These are phyloP conservation scores for Montipora capricornis DNA, from an alignment of 64 coral and sea anemone species.

Conservation along the genomic window DNA sequence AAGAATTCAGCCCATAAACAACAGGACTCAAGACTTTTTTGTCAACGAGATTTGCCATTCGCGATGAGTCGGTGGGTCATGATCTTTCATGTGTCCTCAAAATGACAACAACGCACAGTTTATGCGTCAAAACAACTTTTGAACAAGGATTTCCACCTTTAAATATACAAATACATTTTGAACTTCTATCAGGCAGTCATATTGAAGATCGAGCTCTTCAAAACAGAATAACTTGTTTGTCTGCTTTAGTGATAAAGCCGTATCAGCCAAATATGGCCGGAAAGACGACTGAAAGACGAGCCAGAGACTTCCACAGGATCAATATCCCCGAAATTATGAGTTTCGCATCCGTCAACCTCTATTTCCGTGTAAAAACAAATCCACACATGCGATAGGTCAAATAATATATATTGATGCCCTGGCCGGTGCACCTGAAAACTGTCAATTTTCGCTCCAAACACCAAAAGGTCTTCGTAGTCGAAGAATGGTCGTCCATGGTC, in stretches of 20 bases:
- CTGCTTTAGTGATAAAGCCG: background rate
- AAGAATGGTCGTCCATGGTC: background rate
- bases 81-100: background rate
- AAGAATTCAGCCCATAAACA: background rate
- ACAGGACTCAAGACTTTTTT: background rate
- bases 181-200: background rate
- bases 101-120: background rate
- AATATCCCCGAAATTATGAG: background rate
- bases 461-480: background rate
- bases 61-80: background rate
- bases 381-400: background rate
- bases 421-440: background rate
- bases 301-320: background rate
- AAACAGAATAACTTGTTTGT: background rate
- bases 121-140: background rate
- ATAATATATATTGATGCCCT: background rate
- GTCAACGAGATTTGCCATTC: background rate
- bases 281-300: conserved; percentile 24
- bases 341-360: background rate
- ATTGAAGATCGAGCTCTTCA: background rate
- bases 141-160: background rate
- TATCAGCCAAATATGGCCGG: background rate
- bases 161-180: background rate
- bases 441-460: conserved; percentile 19
- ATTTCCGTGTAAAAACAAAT: background rate